A percentile compares a stretch with the other conserved stretches of the same genome.
phyloP scores from a whole-genome alignment of 2,113 vertebrate species.

The Aptenodytes forsteri region DNA sequence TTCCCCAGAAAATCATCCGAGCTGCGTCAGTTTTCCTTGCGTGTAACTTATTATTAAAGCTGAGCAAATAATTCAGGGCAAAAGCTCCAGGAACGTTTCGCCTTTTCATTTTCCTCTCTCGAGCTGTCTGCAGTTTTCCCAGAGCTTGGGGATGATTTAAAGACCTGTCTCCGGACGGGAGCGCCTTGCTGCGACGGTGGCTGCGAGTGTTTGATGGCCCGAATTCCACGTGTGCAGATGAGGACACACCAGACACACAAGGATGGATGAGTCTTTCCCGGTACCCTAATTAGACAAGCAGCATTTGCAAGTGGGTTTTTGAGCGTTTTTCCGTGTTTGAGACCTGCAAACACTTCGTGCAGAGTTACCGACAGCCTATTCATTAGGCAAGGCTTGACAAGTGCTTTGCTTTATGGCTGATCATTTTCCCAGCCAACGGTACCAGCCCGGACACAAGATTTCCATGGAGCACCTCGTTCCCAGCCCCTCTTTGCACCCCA shows the following conservation, averaged over 20 bases:
- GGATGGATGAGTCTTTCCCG: constrained; percentile 21
- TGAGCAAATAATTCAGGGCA: constrained; percentile 40
- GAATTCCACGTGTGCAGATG: not conserved
- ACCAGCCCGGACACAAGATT: not conserved
- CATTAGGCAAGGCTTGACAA: accelerated
- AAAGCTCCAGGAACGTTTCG: not conserved
- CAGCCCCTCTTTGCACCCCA: not conserved
- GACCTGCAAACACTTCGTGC: not conserved
- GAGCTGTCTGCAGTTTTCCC: constrained; percentile 24
- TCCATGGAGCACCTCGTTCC: not conserved
- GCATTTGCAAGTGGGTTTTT: not conserved
- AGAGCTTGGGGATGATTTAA: constrained; percentile 22
- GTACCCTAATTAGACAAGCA: not conserved
- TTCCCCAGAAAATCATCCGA: not conserved
- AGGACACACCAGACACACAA: not conserved
- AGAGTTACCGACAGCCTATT: not conserved
- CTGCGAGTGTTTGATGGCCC: not conserved
- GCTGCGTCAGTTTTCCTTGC: not conserved
- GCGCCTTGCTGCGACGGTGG: not conserved
- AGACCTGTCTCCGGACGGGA: constrained; percentile 14
- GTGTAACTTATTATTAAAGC: constrained; percentile 1
- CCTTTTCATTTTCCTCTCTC: constrained; percentile 24
- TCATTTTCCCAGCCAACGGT: not conserved
- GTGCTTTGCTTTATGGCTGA: not conserved
- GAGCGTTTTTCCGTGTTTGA: not conserved